These are phyloP conservation scores for Pempheris klunzingeri DNA, from an alignment of 2,797 vertebrate genomes.

Conservation along the genomic window DNA sequence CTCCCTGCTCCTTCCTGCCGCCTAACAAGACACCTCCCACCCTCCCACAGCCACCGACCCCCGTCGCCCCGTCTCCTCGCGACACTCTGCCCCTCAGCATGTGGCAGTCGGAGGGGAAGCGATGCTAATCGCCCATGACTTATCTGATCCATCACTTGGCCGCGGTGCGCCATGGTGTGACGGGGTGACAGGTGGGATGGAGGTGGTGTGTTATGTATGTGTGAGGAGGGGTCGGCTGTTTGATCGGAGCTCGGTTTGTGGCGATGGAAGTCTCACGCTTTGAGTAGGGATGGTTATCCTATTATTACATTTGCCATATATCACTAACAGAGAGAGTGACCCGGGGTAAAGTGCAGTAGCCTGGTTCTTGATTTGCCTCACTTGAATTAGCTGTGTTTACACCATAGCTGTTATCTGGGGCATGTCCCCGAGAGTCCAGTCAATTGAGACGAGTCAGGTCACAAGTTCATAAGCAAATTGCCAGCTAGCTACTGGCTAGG, in stretches of 20 bases:
- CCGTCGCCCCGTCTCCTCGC: neutral
- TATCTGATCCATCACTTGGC: constrained; percentile 38
- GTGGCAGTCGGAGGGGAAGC: constrained; percentile 9
- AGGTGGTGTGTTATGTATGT: constrained; percentile 1
- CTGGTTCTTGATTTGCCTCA: neutral
- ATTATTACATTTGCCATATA: constrained; percentile 34
- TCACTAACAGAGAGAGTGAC: constrained; percentile 25
- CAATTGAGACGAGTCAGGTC: neutral
- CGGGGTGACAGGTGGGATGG: constrained; percentile 37
- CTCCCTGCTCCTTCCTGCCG: constrained; percentile 21
- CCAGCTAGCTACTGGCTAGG: too few species aligned
- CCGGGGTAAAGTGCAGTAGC: constrained; percentile 9
- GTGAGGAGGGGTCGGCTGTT: constrained; percentile 5
- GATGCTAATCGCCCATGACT: constrained; percentile 53
- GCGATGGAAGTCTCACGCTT: constrained; percentile 13
- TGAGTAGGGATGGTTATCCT: neutral
- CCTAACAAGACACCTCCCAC: constrained; percentile 30
- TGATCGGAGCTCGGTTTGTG: constrained; percentile 33
- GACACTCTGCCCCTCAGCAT: neutral
- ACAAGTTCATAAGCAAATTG: neutral
- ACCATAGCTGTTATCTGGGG: neutral
- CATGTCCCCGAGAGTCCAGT: neutral
- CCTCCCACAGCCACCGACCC: neutral
- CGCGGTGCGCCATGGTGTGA: constrained; percentile 4
- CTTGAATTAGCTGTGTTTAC: neutral